A percentile compares a stretch with the other conserved stretches of the same genome.
Conservation (phyloP, 2,888 invertebrate genomes). For the Palloptera scutellata region DNA sequence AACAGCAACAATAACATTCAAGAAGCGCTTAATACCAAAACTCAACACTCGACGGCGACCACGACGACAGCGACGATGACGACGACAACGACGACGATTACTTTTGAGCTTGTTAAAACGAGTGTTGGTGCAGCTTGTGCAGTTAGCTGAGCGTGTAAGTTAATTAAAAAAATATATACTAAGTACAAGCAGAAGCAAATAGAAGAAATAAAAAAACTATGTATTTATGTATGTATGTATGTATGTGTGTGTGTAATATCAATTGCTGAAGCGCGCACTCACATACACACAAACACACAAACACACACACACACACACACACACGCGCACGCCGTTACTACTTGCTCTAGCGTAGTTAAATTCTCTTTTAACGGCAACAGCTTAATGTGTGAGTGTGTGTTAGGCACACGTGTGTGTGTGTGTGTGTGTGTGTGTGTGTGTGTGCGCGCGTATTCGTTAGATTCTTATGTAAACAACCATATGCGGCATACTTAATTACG, state of each 20-base stretch:
- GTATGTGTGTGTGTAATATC: background rate
- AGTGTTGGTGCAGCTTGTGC: conserved; percentile 1
- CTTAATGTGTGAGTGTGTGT: background rate
- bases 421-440: background rate
- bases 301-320: background rate
- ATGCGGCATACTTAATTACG: conserved; percentile 10
- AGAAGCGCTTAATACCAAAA: no score
- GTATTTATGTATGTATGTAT: no score
- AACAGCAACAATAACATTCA: no score
- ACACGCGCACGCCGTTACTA: background rate
- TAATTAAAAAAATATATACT: background rate
- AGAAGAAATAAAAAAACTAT: no score
- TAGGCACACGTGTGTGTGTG: background rate
- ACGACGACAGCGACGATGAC: no score
- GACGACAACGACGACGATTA: no score
- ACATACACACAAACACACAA: background rate
- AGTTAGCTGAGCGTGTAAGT: conserved; percentile 2
- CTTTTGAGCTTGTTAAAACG: conserved; percentile 9
- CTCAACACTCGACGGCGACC: no score
- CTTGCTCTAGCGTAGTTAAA: background rate
- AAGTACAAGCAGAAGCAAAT: background rate
- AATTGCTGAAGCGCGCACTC: background rate
- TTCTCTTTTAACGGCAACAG: background rate
- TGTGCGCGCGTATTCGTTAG: conserved; percentile 1
- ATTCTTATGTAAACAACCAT: conserved; percentile 13